Evolutionary conservation across 2,888 invertebrate species (phyloP).

Genomic region (Pilophorus perplexus): DNA sequence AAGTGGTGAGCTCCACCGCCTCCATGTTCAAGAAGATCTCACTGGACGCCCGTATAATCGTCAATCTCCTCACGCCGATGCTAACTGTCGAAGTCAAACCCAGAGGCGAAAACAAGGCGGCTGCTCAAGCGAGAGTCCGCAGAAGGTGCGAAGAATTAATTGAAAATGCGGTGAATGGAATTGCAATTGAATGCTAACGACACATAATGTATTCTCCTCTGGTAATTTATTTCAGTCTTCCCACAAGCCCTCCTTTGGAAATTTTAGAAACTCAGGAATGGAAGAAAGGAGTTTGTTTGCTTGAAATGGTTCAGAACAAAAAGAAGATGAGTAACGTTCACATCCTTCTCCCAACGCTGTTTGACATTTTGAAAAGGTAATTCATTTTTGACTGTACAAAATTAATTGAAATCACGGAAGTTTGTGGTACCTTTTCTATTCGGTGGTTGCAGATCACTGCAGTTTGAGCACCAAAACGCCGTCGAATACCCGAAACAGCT

Average conservation of each 20-base stretch:
- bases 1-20: conserved; percentile 61
- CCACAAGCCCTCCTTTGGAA: conserved; percentile 51
- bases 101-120: background rate
- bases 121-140: background rate
- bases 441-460: conserved; percentile 66
- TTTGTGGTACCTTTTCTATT: no score
- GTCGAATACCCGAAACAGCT: conserved; percentile 89
- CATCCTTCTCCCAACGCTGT: conserved; percentile 68
- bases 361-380: conserved; percentile 70
- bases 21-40: conserved; percentile 66
- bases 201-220: no score
- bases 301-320: conserved; percentile 83
- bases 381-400: no score
- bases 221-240: conserved; percentile 41
- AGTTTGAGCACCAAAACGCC: conserved; percentile 75
- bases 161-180: background rate
- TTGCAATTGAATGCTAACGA: no score
- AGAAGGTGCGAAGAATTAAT: conserved; percentile 12
- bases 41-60: conserved; percentile 62
- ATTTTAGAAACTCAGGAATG: conserved; percentile 67
- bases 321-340: conserved; percentile 70
- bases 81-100: conserved; percentile 38
- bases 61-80: conserved; percentile 46
- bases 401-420: no score
- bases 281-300: conserved; percentile 73